Evolutionary conservation across 2,888 invertebrate species (phyloP).

Genomic region (Pandemis corylana): DNA sequence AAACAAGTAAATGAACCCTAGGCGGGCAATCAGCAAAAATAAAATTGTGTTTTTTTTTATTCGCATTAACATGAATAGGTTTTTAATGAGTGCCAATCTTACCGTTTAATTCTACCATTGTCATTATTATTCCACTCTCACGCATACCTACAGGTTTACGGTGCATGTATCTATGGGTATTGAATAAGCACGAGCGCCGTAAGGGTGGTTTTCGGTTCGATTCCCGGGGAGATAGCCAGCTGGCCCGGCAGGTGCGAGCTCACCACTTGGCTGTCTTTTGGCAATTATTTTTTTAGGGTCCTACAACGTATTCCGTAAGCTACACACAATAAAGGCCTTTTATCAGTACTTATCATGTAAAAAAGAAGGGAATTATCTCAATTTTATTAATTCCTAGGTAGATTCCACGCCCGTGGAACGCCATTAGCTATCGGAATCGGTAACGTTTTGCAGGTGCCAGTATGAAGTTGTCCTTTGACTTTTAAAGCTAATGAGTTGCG

Average conservation of each 20-base stretch:
- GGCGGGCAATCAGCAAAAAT: no score
- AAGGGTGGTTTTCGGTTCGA: conserved; percentile 63
- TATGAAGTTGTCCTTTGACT: background rate
- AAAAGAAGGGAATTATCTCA: background rate
- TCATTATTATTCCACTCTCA: background rate
- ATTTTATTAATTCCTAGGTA: background rate
- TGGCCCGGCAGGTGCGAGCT: conserved; percentile 52
- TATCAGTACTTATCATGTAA: background rate
- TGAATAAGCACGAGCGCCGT: conserved; percentile 52
- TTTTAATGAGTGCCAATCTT: no score
- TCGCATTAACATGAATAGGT: no score
- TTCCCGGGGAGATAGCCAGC: conserved; percentile 72
- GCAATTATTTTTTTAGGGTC: conserved; percentile 41
- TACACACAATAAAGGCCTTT: background rate
- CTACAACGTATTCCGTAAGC: conserved; percentile 17
- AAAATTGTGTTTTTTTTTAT: no score
- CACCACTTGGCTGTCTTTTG: conserved; percentile 34
- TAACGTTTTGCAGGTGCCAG: background rate
- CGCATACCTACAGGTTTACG: conserved; percentile 49
- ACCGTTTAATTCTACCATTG: background rate
- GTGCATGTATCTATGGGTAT: conserved; percentile 49
- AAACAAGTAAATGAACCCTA: no score
- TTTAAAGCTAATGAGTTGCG: conserved; percentile 26
- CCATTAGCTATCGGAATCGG: no score
- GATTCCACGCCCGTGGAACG: no score